Base-by-base conservation (phyloP, 2,888 invertebrate species). In the Polymixis lichenea region DNA sequence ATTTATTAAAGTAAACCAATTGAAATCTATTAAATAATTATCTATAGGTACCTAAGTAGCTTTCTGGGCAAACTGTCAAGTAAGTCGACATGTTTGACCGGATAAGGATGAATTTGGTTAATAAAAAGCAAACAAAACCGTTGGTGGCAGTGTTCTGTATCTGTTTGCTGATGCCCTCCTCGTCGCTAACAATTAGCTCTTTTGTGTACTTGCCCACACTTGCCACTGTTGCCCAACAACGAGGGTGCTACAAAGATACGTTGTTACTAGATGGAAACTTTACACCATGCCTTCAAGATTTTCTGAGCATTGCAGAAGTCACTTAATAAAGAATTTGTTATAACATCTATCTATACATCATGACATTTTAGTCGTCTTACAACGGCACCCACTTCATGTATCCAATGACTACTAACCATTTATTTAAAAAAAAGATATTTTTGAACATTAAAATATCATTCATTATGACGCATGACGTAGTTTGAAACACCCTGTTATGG, bases 131-230 rank as follows among this genome's bases (percentile, higher is more conserved):
- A 91, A 92, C 93, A 92, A 67, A 69, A 77, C 85, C 82, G 80
- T 67, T 79, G 83, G 83, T 84, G 80, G 84, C 87, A 81, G 87
- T 90, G 91, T 90, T 90, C 87, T 87, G 83, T 85, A 86, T 83
- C 81, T 93, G 93, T 93, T 94, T 93, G 88, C 90, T 88, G 90
- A 91, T 90, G 91, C 91, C 87, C 90, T 91, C 91, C 90, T 90
- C 89, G 87, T 87, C 84, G 89, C 90, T 92, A 93, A 94, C 93
- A 94, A 94, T 94, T 94, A 94, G 91, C 93, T 93, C 89, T 91
- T 91, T 92, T 93, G 92, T 94, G 92, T 93, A 91, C 92, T 90
- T 89, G 88, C 87, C 85, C 89, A 89, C 90, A 90, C 92, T 92
- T 91, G 90, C 91, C 89, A 89, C 89, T 90, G 90, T 91, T 89